phyloP scores from a whole-genome alignment of 1,140 invertebrate genomes.

The Drosophila pachea region DNA sequence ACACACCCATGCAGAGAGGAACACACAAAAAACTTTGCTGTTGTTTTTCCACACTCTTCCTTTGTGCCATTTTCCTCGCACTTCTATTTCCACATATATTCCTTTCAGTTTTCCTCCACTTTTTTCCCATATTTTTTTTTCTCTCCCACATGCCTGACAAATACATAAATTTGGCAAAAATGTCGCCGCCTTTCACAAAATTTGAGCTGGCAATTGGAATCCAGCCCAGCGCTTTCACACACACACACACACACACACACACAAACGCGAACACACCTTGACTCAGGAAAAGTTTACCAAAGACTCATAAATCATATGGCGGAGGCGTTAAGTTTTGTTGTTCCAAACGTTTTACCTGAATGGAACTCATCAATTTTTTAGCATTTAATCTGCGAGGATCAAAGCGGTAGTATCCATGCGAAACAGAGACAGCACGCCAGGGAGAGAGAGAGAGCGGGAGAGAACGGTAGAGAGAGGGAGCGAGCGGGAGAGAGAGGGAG shows the following conservation, averaged over 20 bases:
- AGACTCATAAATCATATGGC: constrained; percentile 60
- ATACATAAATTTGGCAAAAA: constrained; percentile 78
- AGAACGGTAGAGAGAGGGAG: too few species aligned
- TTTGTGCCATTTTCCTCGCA: constrained; percentile 6
- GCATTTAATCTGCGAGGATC: constrained; percentile 49
- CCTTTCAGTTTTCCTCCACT: too few species aligned
- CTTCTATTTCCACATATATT: too few species aligned
- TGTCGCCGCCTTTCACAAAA: constrained; percentile 77
- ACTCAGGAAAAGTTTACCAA: constrained; percentile 30
- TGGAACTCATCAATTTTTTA: constrained; percentile 58
- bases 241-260: too few species aligned
- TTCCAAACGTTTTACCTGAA: constrained; percentile 25
- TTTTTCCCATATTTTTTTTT: constrained; percentile 21
- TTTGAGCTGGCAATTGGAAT: constrained; percentile 75
- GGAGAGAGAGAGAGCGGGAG: too few species aligned
- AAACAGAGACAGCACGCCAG: too few species aligned
- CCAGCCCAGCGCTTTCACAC: constrained; percentile 34
- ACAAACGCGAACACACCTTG: neutral
- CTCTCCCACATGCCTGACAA: constrained; percentile 66
- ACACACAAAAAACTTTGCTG: constrained; percentile 55
- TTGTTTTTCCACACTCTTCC: constrained; percentile 30
- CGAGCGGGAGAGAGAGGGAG: too few species aligned
- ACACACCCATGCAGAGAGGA: constrained; percentile 51
- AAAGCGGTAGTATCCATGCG: too few species aligned
- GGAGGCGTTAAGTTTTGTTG: constrained; percentile 36